Conservation (phyloP, 2,113 vertebrate species). For the Silurus meridionalis region DNA sequence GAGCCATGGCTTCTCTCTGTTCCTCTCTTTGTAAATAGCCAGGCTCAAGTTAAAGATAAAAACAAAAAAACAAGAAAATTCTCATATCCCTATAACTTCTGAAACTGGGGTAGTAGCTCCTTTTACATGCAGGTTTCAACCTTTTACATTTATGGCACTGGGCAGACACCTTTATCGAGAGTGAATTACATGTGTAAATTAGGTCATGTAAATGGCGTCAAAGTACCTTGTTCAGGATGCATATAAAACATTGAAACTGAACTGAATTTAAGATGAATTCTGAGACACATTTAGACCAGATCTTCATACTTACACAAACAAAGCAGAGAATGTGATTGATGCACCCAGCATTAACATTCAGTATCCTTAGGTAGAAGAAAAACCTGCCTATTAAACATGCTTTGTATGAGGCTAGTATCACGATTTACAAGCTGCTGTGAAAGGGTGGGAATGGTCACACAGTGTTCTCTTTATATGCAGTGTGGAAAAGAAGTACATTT, state of each 20-base stretch:
- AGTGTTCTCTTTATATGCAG: not conserved
- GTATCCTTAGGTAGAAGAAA: not conserved
- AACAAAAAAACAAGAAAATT: not conserved
- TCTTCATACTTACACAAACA: not conserved
- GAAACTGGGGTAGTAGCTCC: no score
- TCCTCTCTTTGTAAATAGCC: not conserved
- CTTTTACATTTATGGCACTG: no score
- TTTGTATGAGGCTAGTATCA: not conserved
- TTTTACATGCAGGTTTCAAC: not conserved
- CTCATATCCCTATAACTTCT: not conserved
- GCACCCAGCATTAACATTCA: not conserved
- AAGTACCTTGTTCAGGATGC: not conserved
- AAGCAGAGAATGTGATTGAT: not conserved
- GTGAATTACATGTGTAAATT: not conserved
- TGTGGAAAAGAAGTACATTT: not conserved
- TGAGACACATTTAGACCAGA: conserved; percentile 6
- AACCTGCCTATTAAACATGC: not conserved
- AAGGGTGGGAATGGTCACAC: not conserved
- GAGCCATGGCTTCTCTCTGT: conserved; percentile 34
- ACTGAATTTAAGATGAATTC: not conserved
- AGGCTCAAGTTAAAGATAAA: not conserved
- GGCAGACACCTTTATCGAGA: no score
- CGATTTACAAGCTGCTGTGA: no score
- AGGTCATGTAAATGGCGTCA: not conserved
- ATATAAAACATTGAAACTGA: not conserved